These are phyloP conservation scores for Pao palembangensis DNA, from an alignment of 2,113 vertebrate species.

Conservation along the genomic window DNA sequence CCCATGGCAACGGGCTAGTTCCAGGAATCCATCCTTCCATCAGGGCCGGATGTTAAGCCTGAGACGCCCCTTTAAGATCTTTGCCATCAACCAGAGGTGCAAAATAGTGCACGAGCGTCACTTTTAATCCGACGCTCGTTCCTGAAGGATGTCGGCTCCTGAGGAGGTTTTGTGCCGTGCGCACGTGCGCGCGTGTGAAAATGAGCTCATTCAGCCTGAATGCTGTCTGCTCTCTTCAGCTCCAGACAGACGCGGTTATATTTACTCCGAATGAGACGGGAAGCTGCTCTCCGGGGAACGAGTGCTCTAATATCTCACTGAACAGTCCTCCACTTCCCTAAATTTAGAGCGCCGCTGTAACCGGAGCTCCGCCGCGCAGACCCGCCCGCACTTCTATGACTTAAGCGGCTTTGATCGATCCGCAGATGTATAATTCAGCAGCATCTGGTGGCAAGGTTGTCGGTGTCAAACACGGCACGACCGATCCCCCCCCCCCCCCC, in stretches of 20 bases:
- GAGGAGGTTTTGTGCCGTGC: slow-evolving; percentile 1
- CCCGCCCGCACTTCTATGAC: slow-evolving; percentile 62
- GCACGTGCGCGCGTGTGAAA: slow-evolving; percentile 1
- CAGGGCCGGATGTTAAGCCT: too few relatives aligned
- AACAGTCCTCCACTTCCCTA: slow-evolving; percentile 49
- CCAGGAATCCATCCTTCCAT: too few relatives aligned
- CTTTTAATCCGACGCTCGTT: too few relatives aligned
- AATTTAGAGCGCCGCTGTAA: slow-evolving; percentile 66
- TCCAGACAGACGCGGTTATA: slow-evolving; percentile 14
- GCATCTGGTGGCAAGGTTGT: slow-evolving; percentile 71
- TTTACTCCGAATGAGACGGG: slow-evolving; percentile 38
- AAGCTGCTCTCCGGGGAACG: slow-evolving; percentile 32
- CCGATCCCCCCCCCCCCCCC: slow-evolving; percentile 43
- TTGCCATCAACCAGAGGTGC: too few relatives aligned
- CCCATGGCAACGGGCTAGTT: too few relatives aligned
- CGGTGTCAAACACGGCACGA: slow-evolving; percentile 64
- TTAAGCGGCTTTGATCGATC: slow-evolving; percentile 73
- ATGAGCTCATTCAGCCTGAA: slow-evolving; percentile 17
- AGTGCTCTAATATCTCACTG: slow-evolving; percentile 40
- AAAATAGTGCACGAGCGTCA: not conserved
- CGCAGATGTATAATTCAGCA: slow-evolving; percentile 70
- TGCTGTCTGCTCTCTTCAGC: slow-evolving; percentile 17
- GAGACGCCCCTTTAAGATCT: too few relatives aligned
- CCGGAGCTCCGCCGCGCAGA: slow-evolving; percentile 45
- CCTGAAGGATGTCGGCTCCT: not conserved